Conservation (phyloP, 37 sponge, comb jelly and placozoan species). For the Lycopodina hypogea region DNA sequence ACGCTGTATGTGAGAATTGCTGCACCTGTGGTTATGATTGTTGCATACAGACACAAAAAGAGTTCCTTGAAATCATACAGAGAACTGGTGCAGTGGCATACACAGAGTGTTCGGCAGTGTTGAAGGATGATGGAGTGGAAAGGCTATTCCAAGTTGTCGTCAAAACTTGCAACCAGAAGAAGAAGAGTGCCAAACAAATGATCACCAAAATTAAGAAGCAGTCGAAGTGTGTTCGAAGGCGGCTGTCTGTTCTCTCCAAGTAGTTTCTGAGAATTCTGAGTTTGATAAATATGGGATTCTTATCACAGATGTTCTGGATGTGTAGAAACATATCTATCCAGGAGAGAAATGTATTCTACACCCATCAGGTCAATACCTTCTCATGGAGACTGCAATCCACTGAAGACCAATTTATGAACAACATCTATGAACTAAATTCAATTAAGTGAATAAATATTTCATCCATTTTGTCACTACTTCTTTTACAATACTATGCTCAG, state of each 20-base stretch:
- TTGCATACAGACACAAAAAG: slow-evolving; percentile 19
- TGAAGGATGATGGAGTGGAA: slow-evolving; percentile 34
- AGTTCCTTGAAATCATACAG: slow-evolving; percentile 17
- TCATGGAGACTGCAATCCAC: too few relatives aligned
- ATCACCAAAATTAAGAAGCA: slow-evolving; percentile 29
- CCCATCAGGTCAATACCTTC: too few relatives aligned
- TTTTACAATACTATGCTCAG: too few relatives aligned
- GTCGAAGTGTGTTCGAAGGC: slow-evolving; percentile 24
- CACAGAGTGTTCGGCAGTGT: slow-evolving; percentile 55
- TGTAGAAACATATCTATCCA: too few relatives aligned
- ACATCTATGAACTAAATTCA: too few relatives aligned
- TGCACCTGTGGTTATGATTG: slow-evolving; percentile 15
- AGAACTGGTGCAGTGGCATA: slow-evolving; percentile 57
- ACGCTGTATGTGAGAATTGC: slow-evolving; percentile 10
- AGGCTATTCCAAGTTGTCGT: slow-evolving; percentile 34
- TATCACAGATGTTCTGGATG: too few relatives aligned
- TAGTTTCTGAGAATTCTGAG: background rate
- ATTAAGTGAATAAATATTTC: too few relatives aligned
- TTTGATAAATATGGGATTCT: too few relatives aligned
- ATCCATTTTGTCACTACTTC: too few relatives aligned
- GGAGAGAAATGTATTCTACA: too few relatives aligned
- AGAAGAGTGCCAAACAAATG: slow-evolving; percentile 23
- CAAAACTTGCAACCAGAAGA: slow-evolving; percentile 16
- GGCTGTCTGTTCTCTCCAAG: background rate
- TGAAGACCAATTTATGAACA: too few relatives aligned